Conservation (phyloP, 2,797 vertebrate species). For the Danio tinwini region DNA sequence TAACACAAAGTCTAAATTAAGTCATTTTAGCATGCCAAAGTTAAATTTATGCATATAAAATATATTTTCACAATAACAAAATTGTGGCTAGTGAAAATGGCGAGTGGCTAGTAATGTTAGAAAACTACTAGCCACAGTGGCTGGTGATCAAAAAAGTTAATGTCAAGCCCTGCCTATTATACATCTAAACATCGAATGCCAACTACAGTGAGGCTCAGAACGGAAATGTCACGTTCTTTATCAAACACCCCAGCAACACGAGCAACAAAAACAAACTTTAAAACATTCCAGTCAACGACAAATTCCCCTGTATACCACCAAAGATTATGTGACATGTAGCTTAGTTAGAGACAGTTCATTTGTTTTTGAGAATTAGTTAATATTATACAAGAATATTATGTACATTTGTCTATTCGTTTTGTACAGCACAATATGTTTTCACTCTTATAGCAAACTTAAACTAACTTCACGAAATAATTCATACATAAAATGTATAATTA, state of each 20-base stretch:
- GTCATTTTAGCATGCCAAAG: too few species aligned
- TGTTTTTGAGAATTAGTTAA: neutral
- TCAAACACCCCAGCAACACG: slow-evolving; percentile 7
- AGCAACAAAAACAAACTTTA: neutral
- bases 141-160: too few species aligned
- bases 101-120: too few species aligned
- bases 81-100: too few species aligned
- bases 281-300: neutral
- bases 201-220: slow-evolving; percentile 7
- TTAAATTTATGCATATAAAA: too few species aligned
- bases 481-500: neutral
- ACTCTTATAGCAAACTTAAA: neutral
- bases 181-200: too few species aligned
- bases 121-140: too few species aligned
- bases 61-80: too few species aligned
- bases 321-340: neutral
- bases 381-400: neutral
- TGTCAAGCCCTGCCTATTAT: too few species aligned
- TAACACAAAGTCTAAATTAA: too few species aligned
- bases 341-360: too few species aligned
- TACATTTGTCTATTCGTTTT: neutral
- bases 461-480: neutral
- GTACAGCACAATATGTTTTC: neutral
- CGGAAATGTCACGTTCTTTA: slow-evolving; percentile 37
- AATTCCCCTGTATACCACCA: neutral